phyloP scores from a whole-genome alignment of 2,113 vertebrate genomes.

The Psilopogon haemacephalus region DNA sequence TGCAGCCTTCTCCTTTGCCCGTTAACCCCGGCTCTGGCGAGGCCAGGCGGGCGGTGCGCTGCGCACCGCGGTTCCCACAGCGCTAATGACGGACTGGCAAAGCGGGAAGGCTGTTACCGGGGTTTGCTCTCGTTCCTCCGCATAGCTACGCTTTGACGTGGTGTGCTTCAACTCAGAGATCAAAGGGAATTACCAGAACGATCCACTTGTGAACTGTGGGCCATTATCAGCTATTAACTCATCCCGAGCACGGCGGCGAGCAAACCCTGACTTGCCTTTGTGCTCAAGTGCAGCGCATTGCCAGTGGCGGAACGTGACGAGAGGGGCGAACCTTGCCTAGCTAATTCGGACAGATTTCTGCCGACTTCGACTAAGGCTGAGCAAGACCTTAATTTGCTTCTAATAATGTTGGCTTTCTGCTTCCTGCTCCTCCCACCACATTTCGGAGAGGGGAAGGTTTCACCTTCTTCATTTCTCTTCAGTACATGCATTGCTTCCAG shows the following conservation, averaged over 20 bases:
- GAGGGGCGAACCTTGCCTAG: background rate
- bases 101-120: background rate
- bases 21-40: background rate
- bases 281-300: background rate
- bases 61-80: conserved; percentile 23
- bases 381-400: conserved; percentile 44
- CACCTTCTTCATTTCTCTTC: conserved; percentile 30
- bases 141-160: background rate
- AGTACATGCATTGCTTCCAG: conserved; percentile 39
- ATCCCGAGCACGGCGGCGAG: conserved; percentile 25
- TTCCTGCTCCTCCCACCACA: conserved; percentile 34
- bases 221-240: conserved; percentile 68
- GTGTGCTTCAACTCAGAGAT: conserved; percentile 31
- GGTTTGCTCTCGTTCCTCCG: background rate
- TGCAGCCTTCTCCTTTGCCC: background rate
- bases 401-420: conserved; percentile 39
- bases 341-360: background rate
- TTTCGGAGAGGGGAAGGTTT: conserved; percentile 19
- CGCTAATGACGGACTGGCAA: background rate
- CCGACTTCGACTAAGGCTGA: background rate
- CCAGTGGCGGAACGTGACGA: background rate
- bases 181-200: conserved; percentile 55
- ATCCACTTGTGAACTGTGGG: conserved; percentile 35
- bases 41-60: background rate
- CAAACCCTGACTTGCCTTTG: conserved; percentile 43